Percentiles rank a stretch among this genome's conserved stretches.
These are phyloP conservation scores for Aphodius sticticus DNA, from an alignment of 2,888 invertebrate genomes.

Conservation along the genomic window DNA sequence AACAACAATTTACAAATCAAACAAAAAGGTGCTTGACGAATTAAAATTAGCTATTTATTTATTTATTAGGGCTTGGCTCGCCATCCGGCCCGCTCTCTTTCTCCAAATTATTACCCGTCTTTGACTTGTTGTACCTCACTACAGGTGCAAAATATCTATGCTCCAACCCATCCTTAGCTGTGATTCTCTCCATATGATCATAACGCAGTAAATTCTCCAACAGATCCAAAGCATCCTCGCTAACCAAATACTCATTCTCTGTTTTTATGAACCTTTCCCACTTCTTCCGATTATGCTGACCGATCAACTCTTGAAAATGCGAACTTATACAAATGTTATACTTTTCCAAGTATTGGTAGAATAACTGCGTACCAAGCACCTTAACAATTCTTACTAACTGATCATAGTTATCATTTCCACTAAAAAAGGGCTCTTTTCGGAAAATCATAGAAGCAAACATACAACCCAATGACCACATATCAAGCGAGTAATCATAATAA, in stretches of 20 bases:
- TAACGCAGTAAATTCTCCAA: conserved; percentile 55
- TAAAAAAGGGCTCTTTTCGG: conserved; percentile 58
- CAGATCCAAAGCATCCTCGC: conserved; percentile 54
- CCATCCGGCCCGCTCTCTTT: neutral
- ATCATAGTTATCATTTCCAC: conserved; percentile 57
- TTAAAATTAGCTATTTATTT: conserved; percentile 15
- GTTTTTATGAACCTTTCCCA: conserved; percentile 58
- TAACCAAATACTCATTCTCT: conserved; percentile 58
- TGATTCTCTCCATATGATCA: conserved; percentile 56
- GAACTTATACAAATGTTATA: conserved; percentile 54
- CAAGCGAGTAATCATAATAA: conserved; percentile 58
- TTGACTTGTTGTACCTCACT: conserved; percentile 32
- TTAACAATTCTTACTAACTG: conserved; percentile 57
- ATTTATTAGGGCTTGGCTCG: conserved; percentile 12
- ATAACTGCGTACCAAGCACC: conserved; percentile 54
- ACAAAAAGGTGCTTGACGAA: conserved; percentile 10
- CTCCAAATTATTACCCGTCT: conserved; percentile 18
- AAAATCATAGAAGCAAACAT: conserved; percentile 60
- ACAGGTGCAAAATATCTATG: conserved; percentile 56
- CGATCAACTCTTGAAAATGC: conserved; percentile 49
- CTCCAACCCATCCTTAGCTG: conserved; percentile 55
- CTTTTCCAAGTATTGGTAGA: conserved; percentile 54
- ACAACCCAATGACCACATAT: conserved; percentile 59
- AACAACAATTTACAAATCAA: conserved; percentile 22
- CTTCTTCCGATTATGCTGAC: conserved; percentile 53